Conservation (phyloP, 2,797 vertebrate species). For the Spondyliosoma cantharus region DNA sequence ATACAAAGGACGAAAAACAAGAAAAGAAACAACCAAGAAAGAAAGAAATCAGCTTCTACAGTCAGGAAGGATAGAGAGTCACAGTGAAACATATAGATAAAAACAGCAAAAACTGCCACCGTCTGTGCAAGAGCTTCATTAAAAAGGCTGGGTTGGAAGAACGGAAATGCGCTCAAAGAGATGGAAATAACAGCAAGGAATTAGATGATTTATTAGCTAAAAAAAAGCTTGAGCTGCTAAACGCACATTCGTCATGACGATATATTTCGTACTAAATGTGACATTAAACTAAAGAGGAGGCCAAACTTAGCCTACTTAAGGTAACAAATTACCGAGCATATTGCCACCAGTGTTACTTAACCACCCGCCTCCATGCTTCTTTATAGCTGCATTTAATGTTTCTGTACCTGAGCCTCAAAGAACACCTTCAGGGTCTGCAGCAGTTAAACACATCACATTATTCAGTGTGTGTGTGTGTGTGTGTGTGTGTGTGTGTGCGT, state of each 20-base stretch:
- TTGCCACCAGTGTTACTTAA: conserved; percentile 47
- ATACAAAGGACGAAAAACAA: not conserved
- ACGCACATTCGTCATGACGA: conserved; percentile 20
- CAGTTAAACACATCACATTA: conserved; percentile 66
- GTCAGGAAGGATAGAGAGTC: conserved; percentile 8
- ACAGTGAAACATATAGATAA: conserved; percentile 37
- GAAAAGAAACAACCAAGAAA: not conserved
- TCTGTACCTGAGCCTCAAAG: conserved; percentile 59
- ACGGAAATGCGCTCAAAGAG: conserved; percentile 33
- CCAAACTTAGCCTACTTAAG: conserved; percentile 49
- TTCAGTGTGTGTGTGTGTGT: conserved; percentile 15
- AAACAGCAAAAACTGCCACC: conserved; percentile 21
- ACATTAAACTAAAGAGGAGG: conserved; percentile 39
- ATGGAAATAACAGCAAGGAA: conserved; percentile 27
- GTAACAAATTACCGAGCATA: conserved; percentile 50
- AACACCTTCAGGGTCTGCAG: conserved; percentile 59
- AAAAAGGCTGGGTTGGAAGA: conserved; percentile 23
- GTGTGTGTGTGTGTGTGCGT: conserved; percentile 7
- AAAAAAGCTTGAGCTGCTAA: conserved; percentile 41
- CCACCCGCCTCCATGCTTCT: conserved; percentile 44
- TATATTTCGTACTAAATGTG: conserved; percentile 32
- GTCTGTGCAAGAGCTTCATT: conserved; percentile 31
- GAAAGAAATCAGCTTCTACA: conserved; percentile 2
- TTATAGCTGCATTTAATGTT: conserved; percentile 54
- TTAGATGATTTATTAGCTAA: conserved; percentile 41